A percentile compares a stretch with the other conserved stretches of the same genome.
These are phyloP conservation scores for Dolomedes plantarius DNA, from an alignment of 2,888 invertebrate genomes.

Conservation along the genomic window DNA sequence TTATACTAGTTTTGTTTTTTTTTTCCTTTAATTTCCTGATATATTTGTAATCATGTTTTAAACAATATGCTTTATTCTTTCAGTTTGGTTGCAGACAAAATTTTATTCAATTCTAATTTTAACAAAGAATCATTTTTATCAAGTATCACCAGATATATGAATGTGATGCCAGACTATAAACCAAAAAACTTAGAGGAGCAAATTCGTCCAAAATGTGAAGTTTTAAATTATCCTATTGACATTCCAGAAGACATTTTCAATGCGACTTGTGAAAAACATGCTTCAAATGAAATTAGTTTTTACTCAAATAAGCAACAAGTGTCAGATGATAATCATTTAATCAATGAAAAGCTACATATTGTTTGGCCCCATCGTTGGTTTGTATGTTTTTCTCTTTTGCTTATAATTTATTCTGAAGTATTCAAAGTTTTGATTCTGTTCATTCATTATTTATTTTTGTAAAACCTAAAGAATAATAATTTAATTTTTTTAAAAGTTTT, in stretches of 20 bases:
- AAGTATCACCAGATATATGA: slow-evolving; percentile 81
- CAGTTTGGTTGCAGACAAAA: slow-evolving; percentile 83
- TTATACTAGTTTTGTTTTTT: no score
- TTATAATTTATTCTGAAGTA: slow-evolving; percentile 17
- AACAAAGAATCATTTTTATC: slow-evolving; percentile 83
- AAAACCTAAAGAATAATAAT: no score
- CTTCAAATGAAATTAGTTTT: neutral
- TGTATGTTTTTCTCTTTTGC: slow-evolving; percentile 47
- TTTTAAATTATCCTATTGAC: slow-evolving; percentile 81
- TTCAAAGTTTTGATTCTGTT: no score
- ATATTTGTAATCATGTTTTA: no score
- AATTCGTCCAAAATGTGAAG: slow-evolving; percentile 81
- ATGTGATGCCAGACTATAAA: slow-evolving; percentile 82
- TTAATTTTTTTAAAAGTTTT: no score
- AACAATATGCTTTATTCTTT: slow-evolving; percentile 72
- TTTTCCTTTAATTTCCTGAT: no score
- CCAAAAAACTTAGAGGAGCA: slow-evolving; percentile 80
- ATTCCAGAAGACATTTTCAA: neutral
- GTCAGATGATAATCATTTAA: neutral
- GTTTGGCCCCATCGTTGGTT: slow-evolving; percentile 86
- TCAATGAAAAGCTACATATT: slow-evolving; percentile 79
- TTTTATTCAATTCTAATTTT: slow-evolving; percentile 84
- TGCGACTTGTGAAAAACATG: neutral
- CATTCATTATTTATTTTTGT: no score
- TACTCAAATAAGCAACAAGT: no score